Evolutionary conservation across 2,113 vertebrate genomes (phyloP).

Genomic region (Elanus axillaris): DNA sequence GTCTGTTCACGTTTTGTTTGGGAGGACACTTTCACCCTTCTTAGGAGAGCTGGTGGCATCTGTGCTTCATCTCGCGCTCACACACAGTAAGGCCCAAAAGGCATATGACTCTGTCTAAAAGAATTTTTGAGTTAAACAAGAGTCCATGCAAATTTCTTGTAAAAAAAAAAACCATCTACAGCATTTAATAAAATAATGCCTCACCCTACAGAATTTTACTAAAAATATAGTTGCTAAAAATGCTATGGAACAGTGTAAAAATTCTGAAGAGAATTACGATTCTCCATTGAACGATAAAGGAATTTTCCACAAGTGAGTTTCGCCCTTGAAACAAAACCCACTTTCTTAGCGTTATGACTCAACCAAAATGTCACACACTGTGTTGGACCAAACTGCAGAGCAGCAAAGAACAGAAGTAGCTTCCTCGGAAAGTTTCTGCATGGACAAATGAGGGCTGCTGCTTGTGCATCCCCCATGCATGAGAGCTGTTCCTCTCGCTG

Average conservation of each 20-base stretch:
- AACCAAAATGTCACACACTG: background rate
- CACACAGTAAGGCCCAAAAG: background rate
- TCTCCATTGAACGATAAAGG: background rate
- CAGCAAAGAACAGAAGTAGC: background rate
- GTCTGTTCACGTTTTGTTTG: background rate
- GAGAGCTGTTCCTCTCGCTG: background rate
- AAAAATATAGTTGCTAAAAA: background rate
- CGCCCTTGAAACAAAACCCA: background rate
- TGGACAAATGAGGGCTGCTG: background rate
- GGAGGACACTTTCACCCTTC: background rate
- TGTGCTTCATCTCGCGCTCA: background rate
- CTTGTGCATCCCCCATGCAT: rapidly evolving
- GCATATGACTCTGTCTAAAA: background rate
- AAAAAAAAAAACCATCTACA: background rate
- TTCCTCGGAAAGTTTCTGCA: background rate
- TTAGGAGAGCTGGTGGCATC: background rate
- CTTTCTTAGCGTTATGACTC: background rate
- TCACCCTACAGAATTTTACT: background rate
- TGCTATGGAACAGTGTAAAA: background rate
- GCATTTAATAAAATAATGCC: background rate
- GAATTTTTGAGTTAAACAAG: background rate
- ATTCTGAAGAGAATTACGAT: background rate
- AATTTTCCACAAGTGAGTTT: background rate
- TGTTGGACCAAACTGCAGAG: background rate
- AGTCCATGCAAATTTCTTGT: background rate